A percentile compares a stretch with the other conserved stretches of the same genome.
Conservation (phyloP, 2,888 invertebrate genomes). For the Mylabris sibirica region DNA sequence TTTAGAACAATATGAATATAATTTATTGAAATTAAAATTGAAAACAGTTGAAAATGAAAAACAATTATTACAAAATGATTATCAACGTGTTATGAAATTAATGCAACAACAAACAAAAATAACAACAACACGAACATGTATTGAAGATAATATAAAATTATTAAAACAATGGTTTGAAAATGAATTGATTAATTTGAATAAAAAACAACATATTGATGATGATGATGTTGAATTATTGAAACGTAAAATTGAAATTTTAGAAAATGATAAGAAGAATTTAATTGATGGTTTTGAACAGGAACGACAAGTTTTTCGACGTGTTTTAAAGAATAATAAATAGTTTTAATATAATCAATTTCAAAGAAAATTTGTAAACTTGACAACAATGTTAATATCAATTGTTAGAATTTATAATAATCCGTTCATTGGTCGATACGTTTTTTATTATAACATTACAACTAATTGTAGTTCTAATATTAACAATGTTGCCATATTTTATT, state of each 20-base stretch:
- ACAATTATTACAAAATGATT: constrained; percentile 23
- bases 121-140: constrained; percentile 7
- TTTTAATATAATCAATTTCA: no score
- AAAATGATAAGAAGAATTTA: constrained; percentile 22
- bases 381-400: no score
- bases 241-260: constrained; percentile 22
- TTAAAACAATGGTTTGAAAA: constrained; percentile 29
- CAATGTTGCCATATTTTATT: no score
- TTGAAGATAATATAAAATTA: constrained; percentile 27
- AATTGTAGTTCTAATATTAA: no score
- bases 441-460: no score
- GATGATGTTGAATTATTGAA: constrained; percentile 23
- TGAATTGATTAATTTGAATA: constrained; percentile 8
- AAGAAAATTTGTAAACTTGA: no score
- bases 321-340: constrained; percentile 19
- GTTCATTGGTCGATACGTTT: no score
- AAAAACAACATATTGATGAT: constrained; percentile 12
- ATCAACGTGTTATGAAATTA: constrained; percentile 23
- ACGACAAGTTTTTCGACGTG: constrained; percentile 25
- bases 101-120: constrained; percentile 22
- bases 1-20: constrained; percentile 24
- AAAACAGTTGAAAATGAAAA: constrained; percentile 26
- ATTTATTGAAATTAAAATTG: constrained; percentile 27
- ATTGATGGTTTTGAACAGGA: constrained; percentile 27
- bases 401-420: no score